These are phyloP conservation scores for Nyctibius grandis DNA, from an alignment of 2,797 vertebrate genomes.

Conservation along the genomic window DNA sequence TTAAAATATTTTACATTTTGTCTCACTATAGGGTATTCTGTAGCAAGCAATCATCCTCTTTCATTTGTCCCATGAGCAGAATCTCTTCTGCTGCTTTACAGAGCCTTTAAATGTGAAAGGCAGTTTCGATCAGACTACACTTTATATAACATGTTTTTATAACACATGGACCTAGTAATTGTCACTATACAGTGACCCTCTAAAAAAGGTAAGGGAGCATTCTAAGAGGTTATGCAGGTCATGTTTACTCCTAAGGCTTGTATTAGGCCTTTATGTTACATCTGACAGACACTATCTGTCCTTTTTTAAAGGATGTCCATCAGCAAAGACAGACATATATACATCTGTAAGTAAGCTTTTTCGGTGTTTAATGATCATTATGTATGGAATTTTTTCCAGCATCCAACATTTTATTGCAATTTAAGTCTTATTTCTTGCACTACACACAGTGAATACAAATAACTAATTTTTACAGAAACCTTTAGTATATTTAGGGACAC, in stretches of 20 bases:
- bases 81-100: background rate
- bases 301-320: background rate
- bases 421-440: background rate
- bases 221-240: background rate
- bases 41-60: background rate
- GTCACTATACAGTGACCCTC: background rate
- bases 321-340: background rate
- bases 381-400: background rate
- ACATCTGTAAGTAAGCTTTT: background rate
- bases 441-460: background rate
- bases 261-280: background rate
- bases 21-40: background rate
- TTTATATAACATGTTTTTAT: background rate
- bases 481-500: background rate
- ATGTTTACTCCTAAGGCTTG: no score
- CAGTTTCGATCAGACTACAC: background rate
- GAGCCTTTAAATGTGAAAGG: background rate
- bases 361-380: background rate
- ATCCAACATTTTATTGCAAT: background rate
- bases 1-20: background rate
- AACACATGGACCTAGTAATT: background rate
- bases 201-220: background rate
- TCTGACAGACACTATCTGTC: background rate
- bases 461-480: background rate
- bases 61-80: background rate